Base-by-base conservation (phyloP, 2,113 vertebrate genomes). In the Lepus europaeus region DNA sequence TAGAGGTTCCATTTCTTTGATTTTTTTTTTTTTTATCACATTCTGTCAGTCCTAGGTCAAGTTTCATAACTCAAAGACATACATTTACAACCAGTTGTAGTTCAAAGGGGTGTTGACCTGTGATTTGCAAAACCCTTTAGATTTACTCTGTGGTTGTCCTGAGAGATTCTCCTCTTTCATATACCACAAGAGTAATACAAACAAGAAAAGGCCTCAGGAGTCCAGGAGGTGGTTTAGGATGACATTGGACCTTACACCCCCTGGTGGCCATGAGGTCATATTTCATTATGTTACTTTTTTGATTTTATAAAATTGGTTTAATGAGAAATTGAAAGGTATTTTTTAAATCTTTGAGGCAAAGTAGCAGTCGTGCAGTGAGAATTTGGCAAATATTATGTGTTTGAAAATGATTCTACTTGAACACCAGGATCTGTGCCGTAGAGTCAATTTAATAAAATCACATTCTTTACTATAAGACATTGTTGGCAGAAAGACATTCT, bases 71-170 rank as follows among this genome's bases (percentile, higher is more conserved):
- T 92, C 95, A 96, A 89, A 97, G 82, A 85, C 76, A 89, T 64
- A 80, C 79, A 91, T 96, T 96, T 95, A 94, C 79, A 45, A 61
- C 76, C 83, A 95, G 61, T 53, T 92, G 13, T 91, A 91, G 68
- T 95, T 97, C 95, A 96, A 96, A 96, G 76, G 27, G 72, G 90
- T 89, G 79, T 78, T 97, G 89, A 97, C 79, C 76, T 97, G 97
- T 85, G 87, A 94, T 95, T 96, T 94, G 91, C 39, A 95, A 94
- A 95, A 93, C 45, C 39, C 82, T 78, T 78, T 95, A 74, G 66
- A 39, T 96, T 97, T 95, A 95, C 66, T 80, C 56, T 56, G 12
- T 6, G 33, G 69, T 87, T 81, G 74, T 86, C 36, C 66, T 59
- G 68, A 92, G 87, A 83, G 39, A 64, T 66, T 84, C 22, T 14